Conservation (phyloP, 2,888 invertebrate genomes). For the Litoditis marina region DNA sequence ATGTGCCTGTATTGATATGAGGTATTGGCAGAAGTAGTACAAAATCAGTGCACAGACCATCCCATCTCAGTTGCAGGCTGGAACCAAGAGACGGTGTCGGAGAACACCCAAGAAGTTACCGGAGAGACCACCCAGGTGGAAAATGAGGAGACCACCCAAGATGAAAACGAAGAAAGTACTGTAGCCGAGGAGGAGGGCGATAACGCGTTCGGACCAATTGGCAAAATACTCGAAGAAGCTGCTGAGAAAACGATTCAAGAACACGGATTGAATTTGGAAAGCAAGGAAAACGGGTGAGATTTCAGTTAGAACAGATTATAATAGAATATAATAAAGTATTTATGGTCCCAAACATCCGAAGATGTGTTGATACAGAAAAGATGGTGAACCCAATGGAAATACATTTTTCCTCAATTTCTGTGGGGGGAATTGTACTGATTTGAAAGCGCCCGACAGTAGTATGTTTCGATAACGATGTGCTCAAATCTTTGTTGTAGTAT, state of each 20-base stretch:
- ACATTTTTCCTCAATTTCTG: too few relatives aligned
- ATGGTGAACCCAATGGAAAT: too few relatives aligned
- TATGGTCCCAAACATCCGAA: not conserved
- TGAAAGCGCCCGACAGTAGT: too few relatives aligned
- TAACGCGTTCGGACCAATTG: not conserved
- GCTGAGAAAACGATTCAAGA: not conserved
- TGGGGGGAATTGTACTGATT: too few relatives aligned
- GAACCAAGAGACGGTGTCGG: conserved; percentile 2
- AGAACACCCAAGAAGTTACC: too few relatives aligned
- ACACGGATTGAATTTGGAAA: not conserved
- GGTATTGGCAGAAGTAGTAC: not conserved
- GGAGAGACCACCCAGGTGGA: too few relatives aligned
- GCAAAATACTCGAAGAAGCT: not conserved
- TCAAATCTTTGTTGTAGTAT: too few relatives aligned
- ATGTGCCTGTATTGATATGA: not conserved
- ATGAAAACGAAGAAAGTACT: too few relatives aligned
- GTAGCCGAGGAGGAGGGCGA: not conserved
- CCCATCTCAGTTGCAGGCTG: not conserved
- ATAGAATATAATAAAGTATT: not conserved
- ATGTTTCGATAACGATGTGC: too few relatives aligned
- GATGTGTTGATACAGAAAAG: not conserved
- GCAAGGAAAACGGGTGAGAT: not conserved
- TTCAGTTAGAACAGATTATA: not conserved
- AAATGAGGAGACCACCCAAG: not conserved
- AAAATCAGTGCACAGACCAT: too few relatives aligned